Conservation (phyloP, 1,140 invertebrate genomes). For the Parapsyche elsis region DNA sequence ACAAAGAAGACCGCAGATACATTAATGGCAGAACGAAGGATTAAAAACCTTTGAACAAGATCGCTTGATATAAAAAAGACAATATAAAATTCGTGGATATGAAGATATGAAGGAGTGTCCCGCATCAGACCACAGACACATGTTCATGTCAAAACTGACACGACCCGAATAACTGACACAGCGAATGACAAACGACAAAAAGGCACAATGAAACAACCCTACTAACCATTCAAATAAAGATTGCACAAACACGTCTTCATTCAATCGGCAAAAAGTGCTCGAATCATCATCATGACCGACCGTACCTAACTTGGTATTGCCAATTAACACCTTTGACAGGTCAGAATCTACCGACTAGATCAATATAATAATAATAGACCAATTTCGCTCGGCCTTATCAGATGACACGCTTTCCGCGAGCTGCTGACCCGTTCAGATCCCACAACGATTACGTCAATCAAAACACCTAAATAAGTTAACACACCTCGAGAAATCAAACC, state of each 20-base stretch:
- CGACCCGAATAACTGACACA: not conserved
- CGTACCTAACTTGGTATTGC: not conserved
- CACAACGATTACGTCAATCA: not conserved
- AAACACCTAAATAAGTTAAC: not conserved
- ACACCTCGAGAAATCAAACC: too few species aligned
- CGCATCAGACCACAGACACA: not conserved
- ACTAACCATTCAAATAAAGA: too few species aligned
- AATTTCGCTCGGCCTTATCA: not conserved
- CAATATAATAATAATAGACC: not conserved
- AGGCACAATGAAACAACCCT: too few species aligned
- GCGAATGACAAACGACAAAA: not conserved
- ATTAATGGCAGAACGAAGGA: too few species aligned
- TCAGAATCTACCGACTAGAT: not conserved
- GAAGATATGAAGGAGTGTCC: slow-evolving; percentile 4
- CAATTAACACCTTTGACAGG: slow-evolving; percentile 15
- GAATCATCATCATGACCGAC: too few species aligned
- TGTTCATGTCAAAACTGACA: not conserved
- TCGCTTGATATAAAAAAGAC: not conserved
- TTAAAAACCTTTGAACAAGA: too few species aligned
- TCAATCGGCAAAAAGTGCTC: too few species aligned
- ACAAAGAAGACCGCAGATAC: too few species aligned
- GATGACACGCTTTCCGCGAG: slow-evolving; percentile 11
- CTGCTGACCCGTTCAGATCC: not conserved
- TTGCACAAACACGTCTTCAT: too few species aligned
- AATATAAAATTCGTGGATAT: not conserved